These are phyloP conservation scores for Dorcus hopei DNA, from an alignment of 2,888 invertebrate species.

Conservation along the genomic window DNA sequence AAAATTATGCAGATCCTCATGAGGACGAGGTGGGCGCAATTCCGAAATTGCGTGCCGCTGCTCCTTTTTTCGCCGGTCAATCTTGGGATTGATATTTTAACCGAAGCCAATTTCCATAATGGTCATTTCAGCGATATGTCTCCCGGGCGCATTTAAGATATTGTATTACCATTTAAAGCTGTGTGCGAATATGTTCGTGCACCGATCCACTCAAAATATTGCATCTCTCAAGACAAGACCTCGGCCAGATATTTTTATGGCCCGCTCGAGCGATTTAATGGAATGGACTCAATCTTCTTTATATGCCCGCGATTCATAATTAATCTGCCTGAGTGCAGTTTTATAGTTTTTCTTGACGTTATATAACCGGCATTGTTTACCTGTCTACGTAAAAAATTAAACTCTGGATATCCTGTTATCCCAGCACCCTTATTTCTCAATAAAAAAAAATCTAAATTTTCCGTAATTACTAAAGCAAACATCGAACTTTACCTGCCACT, in stretches of 20 bases:
- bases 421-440: background rate
- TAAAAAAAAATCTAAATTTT: background rate
- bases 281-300: conserved; percentile 16
- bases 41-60: too few species aligned
- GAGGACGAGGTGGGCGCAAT: too few species aligned
- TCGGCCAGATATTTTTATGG: conserved; percentile 15
- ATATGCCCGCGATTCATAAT: conserved; percentile 21
- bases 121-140: conserved; percentile 1
- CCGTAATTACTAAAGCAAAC: background rate
- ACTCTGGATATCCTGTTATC: background rate
- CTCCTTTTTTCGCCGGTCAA: background rate
- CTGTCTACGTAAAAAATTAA: background rate
- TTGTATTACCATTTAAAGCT: conserved; percentile 18
- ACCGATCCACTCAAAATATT: conserved; percentile 18
- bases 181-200: background rate
- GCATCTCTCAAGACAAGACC: conserved; percentile 8
- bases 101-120: background rate
- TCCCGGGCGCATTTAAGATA: conserved; percentile 18
- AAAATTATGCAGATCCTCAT: too few species aligned
- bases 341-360: background rate
- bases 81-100: background rate
- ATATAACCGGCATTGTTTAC: background rate
- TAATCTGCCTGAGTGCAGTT: conserved; percentile 20
- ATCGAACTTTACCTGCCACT: conserved; percentile 9
- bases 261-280: conserved; percentile 19